Evolutionary conservation across 35 echinoderm and acorn worm species (phyloP).

Genomic region (Ophioderma brevispina): DNA sequence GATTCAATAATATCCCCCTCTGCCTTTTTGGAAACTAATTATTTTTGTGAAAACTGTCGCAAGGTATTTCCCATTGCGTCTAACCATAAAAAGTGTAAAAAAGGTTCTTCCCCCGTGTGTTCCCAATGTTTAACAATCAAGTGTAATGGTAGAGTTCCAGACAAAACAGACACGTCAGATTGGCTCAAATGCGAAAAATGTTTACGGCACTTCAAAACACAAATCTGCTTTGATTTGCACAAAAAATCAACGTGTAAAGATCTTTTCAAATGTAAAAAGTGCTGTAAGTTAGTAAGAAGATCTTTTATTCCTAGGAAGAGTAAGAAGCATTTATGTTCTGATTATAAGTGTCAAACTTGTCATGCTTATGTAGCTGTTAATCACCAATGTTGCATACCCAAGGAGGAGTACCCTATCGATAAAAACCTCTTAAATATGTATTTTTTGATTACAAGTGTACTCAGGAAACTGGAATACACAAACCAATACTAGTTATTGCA

Average conservation of each 20-base stretch:
- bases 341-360: conserved; percentile 2
- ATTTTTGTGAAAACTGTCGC: conserved; percentile 52
- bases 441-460: conserved; percentile 84
- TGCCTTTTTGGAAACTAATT: conserved; percentile 36
- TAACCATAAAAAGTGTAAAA: conserved; percentile 13
- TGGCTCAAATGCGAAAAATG: conserved; percentile 19
- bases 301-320: neutral
- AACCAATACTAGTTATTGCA: conserved; percentile 56
- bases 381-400: neutral
- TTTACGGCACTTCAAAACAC: conserved; percentile 42
- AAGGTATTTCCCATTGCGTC: neutral
- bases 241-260: neutral
- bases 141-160: neutral
- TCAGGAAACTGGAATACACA: conserved; percentile 45
- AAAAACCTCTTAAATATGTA: conserved; percentile 40
- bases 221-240: conserved; percentile 35
- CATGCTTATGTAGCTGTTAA: neutral
- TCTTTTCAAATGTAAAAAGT: neutral
- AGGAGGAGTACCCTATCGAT: neutral
- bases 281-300: neutral
- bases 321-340: neutral
- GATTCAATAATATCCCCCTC: conserved; percentile 56
- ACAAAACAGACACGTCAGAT: neutral
- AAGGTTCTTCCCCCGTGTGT: neutral
- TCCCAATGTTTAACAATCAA: neutral